These are phyloP conservation scores for Anguilla rostrata DNA, from an alignment of 2,113 vertebrate species.

Conservation along the genomic window DNA sequence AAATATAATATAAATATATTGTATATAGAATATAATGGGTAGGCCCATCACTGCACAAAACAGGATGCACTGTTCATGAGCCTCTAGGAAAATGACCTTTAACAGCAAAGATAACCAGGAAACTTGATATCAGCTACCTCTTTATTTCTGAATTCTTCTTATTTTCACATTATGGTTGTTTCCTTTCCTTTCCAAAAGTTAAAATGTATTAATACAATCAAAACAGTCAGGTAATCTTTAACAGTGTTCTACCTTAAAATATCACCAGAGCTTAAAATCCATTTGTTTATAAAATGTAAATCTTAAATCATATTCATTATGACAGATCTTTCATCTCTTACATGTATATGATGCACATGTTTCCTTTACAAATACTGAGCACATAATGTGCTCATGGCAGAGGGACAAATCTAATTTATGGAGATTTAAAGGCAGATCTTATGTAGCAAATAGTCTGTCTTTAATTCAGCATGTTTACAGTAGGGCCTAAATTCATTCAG, in stretches of 20 bases:
- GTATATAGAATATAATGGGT: too few species aligned
- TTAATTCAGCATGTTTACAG: conserved; percentile 48
- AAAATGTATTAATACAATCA: neutral
- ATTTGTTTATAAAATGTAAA: neutral
- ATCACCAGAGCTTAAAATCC: neutral
- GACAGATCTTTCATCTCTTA: neutral
- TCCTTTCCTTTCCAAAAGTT: neutral
- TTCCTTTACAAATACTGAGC: neutral
- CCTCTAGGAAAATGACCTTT: neutral
- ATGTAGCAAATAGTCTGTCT: conserved; percentile 38
- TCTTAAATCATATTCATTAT: neutral
- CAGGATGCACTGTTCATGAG: too few species aligned
- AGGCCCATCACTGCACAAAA: too few species aligned
- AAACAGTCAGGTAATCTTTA: neutral
- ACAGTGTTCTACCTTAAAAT: neutral
- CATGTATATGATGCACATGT: neutral
- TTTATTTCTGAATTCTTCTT: neutral
- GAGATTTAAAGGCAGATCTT: conserved; percentile 28
- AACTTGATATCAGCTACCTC: neutral
- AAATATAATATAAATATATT: too few species aligned
- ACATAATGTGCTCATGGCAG: neutral
- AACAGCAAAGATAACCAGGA: neutral
- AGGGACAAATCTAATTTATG: neutral
- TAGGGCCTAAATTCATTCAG: conserved; percentile 40
- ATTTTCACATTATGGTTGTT: neutral